These are phyloP conservation scores for Nephotettix cincticeps DNA, from an alignment of 1,140 invertebrate species.

Conservation along the genomic window DNA sequence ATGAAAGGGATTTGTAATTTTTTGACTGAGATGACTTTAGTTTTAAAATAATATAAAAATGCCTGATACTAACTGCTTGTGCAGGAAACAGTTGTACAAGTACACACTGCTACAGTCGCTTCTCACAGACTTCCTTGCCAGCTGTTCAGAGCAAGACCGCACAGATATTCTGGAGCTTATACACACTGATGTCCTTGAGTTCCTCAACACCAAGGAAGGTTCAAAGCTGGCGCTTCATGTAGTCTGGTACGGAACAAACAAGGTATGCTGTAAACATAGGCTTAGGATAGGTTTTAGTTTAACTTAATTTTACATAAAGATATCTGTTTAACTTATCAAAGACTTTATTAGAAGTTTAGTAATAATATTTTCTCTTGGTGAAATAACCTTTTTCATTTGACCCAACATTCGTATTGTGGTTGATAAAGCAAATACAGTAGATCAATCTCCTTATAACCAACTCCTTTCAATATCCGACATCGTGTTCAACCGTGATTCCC, in stretches of 20 bases:
- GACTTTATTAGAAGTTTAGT: neutral
- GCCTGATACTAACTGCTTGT: no score
- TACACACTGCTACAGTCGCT: conserved; percentile 73
- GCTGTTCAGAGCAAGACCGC: conserved; percentile 64
- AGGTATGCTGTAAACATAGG: no score
- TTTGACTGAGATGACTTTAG: no score
- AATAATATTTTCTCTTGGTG: neutral
- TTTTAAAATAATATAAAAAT: no score
- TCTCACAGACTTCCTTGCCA: conserved; percentile 74
- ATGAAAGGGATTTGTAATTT: no score
- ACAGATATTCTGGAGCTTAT: conserved; percentile 72
- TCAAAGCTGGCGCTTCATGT: conserved; percentile 75
- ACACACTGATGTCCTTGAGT: conserved; percentile 67
- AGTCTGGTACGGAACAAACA: conserved; percentile 84
- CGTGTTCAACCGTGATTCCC: no score
- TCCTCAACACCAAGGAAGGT: conserved; percentile 83
- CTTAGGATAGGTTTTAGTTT: neutral
- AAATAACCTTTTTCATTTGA: no score
- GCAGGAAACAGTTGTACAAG: conserved; percentile 36
- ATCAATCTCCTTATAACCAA: no score
- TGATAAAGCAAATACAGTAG: no score
- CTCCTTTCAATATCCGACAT: no score
- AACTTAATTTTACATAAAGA: neutral
- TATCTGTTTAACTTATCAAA: neutral
- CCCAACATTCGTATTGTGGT: no score